A percentile compares a stretch with the other conserved stretches of the same genome.
These are phyloP conservation scores for Drosophila formosana DNA, from an alignment of 2,888 invertebrate species.

Conservation along the genomic window DNA sequence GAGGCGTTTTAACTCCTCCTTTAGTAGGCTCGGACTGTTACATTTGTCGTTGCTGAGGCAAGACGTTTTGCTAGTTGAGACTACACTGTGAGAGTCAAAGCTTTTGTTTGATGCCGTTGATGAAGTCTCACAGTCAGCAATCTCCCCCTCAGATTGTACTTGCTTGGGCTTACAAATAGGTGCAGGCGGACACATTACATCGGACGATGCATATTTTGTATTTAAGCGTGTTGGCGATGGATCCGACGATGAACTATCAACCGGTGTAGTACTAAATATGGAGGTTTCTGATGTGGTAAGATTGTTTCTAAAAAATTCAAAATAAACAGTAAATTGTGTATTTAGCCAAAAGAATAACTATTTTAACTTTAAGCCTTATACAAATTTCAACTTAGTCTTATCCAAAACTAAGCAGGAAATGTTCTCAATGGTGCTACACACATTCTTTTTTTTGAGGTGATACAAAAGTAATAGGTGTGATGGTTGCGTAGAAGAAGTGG, in stretches of 20 bases:
- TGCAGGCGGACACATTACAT: conserved; percentile 48
- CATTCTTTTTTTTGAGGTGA: too few relatives aligned
- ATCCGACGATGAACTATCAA: conserved; percentile 55
- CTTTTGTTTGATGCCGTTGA: conserved; percentile 84
- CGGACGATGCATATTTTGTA: conserved; percentile 44
- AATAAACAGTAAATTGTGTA: conserved; percentile 1
- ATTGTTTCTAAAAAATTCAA: conserved; percentile 66
- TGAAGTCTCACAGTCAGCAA: conserved; percentile 82
- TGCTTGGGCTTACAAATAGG: conserved; percentile 81
- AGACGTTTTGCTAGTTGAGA: conserved; percentile 81
- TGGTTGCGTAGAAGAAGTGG: too few relatives aligned
- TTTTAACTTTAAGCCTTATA: too few relatives aligned
- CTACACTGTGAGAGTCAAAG: conserved; percentile 83
- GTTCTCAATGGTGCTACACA: too few relatives aligned
- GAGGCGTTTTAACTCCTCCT: conserved; percentile 84
- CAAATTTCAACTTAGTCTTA: too few relatives aligned
- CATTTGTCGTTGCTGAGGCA: conserved; percentile 68
- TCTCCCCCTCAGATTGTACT: conserved; percentile 66
- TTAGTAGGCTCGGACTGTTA: conserved; percentile 81
- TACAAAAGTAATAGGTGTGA: too few relatives aligned
- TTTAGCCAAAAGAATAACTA: too few relatives aligned
- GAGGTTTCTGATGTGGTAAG: conserved; percentile 84
- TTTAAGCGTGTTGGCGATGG: conserved; percentile 60
- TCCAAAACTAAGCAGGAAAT: too few relatives aligned
- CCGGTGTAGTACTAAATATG: conserved; percentile 83